Conservation (phyloP, 53 echinoderm and acorn worm species). For the Stichopus horrens region DNA sequence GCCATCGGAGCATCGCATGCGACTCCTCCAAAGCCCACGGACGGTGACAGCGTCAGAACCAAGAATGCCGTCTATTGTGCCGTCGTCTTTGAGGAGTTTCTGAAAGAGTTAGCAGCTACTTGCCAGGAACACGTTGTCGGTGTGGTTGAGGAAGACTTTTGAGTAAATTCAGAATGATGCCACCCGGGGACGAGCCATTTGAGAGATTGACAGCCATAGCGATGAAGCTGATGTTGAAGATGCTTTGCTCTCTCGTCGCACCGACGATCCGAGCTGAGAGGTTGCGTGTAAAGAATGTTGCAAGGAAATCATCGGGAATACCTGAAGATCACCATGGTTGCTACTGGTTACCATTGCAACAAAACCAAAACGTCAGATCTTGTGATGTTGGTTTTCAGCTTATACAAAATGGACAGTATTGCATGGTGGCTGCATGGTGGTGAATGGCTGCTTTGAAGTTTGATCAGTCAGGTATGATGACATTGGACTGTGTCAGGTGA, state of each 20-base stretch:
- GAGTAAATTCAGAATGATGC: background rate
- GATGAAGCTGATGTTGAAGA: background rate
- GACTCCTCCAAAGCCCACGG: slow-evolving; percentile 7
- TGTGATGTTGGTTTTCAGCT: no score
- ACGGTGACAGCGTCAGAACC: slow-evolving; percentile 68
- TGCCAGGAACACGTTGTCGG: slow-evolving; percentile 89
- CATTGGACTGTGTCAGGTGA: no score
- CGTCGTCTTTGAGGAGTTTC: slow-evolving; percentile 92
- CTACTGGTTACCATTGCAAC: no score
- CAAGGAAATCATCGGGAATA: no score
- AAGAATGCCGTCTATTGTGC: slow-evolving; percentile 93
- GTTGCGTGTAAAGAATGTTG: background rate
- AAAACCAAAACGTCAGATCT: no score
- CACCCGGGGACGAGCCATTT: background rate
- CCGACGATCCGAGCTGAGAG: background rate
- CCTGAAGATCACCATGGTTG: no score
- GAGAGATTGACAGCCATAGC: background rate
- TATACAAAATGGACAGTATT: no score
- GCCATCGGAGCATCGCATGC: slow-evolving; percentile 67
- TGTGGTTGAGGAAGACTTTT: background rate
- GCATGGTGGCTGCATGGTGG: no score
- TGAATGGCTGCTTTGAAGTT: no score
- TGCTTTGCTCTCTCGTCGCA: background rate
- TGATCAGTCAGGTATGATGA: no score
- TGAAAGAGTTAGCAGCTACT: slow-evolving; percentile 90